These are phyloP conservation scores for Portunus trituberculatus DNA, from an alignment of 1,140 invertebrate species.

Conservation along the genomic window DNA sequence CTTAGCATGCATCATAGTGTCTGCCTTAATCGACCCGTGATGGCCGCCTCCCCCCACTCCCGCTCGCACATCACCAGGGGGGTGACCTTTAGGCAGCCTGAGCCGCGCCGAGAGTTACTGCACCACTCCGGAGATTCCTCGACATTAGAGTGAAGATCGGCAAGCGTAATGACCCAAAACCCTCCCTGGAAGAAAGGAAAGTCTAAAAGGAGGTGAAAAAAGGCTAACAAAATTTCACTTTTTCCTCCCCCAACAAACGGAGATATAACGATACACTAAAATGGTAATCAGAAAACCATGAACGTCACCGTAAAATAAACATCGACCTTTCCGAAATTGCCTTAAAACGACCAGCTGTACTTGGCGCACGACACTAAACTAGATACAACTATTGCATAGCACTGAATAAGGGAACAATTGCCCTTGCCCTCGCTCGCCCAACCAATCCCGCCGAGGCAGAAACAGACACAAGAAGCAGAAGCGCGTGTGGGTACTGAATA, in stretches of 20 bases:
- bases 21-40: slow-evolving; percentile 51
- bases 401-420: not conserved
- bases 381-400: not conserved
- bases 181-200: slow-evolving; percentile 5
- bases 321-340: not conserved
- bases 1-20: slow-evolving; percentile 44
- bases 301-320: slow-evolving; percentile 45
- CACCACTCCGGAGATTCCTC: slow-evolving; percentile 34
- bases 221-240: not conserved
- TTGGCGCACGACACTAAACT: not conserved
- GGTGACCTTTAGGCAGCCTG: slow-evolving; percentile 21
- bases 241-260: not conserved
- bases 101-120: not conserved
- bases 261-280: slow-evolving; percentile 44
- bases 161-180: slow-evolving; percentile 33
- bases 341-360: not conserved
- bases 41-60: not conserved
- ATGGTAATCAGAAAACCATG: slow-evolving; percentile 54
- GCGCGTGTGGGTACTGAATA: not conserved
- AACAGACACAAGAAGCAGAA: not conserved
- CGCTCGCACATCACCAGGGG: not conserved
- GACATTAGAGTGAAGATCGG: slow-evolving; percentile 43
- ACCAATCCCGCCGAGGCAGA: not conserved
- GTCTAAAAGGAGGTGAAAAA: not conserved
- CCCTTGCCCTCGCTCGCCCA: not conserved